Evolutionary conservation across 2,113 vertebrate species (phyloP).

Genomic region (Rana temporaria): DNA sequence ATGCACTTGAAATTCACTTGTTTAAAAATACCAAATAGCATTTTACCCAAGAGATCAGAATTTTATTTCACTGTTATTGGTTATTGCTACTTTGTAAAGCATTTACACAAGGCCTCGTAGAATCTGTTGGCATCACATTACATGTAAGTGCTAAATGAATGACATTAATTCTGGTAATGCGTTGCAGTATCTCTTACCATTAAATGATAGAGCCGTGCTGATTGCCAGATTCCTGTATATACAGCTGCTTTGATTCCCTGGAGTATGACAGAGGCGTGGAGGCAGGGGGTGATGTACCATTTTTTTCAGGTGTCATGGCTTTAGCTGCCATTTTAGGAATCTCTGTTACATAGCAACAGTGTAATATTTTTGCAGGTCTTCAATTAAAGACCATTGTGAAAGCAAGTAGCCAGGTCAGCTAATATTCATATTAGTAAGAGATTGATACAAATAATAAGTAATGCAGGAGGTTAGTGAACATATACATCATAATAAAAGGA

Average conservation of each 20-base stretch:
- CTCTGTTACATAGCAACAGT: slow-evolving; percentile 48
- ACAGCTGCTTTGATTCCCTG: slow-evolving; percentile 1
- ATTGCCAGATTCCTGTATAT: slow-evolving; percentile 40
- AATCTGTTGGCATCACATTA: slow-evolving; percentile 4
- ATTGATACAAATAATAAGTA: neutral
- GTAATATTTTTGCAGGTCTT: slow-evolving; percentile 39
- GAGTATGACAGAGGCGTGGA: neutral
- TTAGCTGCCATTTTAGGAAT: slow-evolving; percentile 51
- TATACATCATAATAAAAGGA: neutral
- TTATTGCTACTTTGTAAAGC: neutral
- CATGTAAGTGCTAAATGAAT: slow-evolving; percentile 32
- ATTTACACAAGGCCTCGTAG: neutral
- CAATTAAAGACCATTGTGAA: slow-evolving; percentile 21
- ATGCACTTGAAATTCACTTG: too few relatives aligned
- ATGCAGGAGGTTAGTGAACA: neutral
- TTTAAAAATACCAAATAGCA: too few relatives aligned
- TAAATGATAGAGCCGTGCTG: neutral
- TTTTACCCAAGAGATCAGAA: neutral
- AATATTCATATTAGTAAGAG: slow-evolving; percentile 6
- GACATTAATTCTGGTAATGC: slow-evolving; percentile 12
- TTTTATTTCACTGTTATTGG: neutral
- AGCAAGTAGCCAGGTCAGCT: neutral
- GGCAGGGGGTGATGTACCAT: slow-evolving; percentile 25
- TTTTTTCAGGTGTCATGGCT: slow-evolving; percentile 47
- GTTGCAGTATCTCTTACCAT: slow-evolving; percentile 8